Evolutionary conservation across 2,113 vertebrate genomes (phyloP), one percentile per base, ranked within the genome.

Genomic region (Pheucticus melanocephalus): DNA sequence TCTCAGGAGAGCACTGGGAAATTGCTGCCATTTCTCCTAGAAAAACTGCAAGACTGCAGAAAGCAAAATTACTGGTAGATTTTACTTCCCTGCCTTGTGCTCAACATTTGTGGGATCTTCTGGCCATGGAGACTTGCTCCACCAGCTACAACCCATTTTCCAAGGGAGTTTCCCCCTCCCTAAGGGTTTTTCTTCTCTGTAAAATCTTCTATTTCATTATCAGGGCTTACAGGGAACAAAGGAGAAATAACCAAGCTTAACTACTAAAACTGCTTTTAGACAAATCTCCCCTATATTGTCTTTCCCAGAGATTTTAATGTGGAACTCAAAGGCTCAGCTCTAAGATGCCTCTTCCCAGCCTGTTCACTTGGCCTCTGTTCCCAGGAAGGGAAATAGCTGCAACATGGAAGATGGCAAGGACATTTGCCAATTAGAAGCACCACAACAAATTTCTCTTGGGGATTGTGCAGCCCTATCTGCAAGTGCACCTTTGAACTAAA

Each of bases 151-250:
- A 51, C 25, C 51, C 47, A 44, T 80, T 78, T 92, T 86, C 78
- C 63, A 94, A 90, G 78, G 66, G 61, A 86, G 63, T 33, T 81
- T 47, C 76, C 56, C 39, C 33, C 51, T 90, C 90, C 60, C 31
- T 70, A 75, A 73, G 35, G 59, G 51, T 73, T 95, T 83, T 90
- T 91, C 65, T 87, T 76, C 91, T 80, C 78, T 81, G 11, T 44
- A 72, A 90, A 96, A 83, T 60, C 47, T 77, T 82, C 57, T 80
- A 6, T 69, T 90, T 88, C 56, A 83, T 91, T 89, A 87, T 80
- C 37, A 56, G 66, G 47, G 79, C 44, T 73, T 77, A 45, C 20
- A 86, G 42, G 42, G 44, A 87, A 88, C 37, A 81, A 81, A 93
- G 61, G 44, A 44, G 30, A 57, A 92, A 75, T 42, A 90, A 70